Evolutionary conservation across 2,797 vertebrate genomes (phyloP), one percentile per base, ranked within the genome.

Genomic region (Pangasius macronema): DNA sequence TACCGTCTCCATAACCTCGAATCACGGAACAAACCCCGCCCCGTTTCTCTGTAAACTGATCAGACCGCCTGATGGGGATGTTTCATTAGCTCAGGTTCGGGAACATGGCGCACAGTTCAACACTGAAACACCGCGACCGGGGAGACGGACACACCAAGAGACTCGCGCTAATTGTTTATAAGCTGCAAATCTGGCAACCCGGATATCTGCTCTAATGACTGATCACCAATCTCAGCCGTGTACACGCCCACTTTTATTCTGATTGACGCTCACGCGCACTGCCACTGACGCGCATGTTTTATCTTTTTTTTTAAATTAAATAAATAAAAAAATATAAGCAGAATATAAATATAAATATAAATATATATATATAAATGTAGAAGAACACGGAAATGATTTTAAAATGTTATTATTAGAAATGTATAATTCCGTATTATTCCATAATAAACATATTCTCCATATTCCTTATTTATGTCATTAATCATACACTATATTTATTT

Each of bases 101-200:
- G 16, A 46, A 55, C 27, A 33, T 33, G 9, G 2, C 1, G 5
- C 2, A 10, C 0, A 9, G 11, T 22, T 5, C 1, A 1, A 33
- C 9, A 0, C 51, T 20, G 2, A 20, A 55, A 33, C 36, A 20
- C 4, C 20, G 1, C 1, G 2, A 14, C 51, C 2, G n/a, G 7
- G 49, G 1, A 1, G 8, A n/a, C 8, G 7, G 2, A 14, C 1
- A 6, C 22, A 27, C 0, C 1, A 0, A 3, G 20, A 5, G 1
- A 27, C 0, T n/a, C 61, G 1, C 27, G 10, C 3, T 33, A 16
- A 1, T 30, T 13, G 0, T 5, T 20, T 7, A 22, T 49, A 82
- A 10, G 3, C 13, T 42, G 1, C 2, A 3, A 3, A 82, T 22
- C 27, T 82, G 81, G 81, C 81, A 82, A 82, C 81, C 81, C 27